Evolutionary conservation across 2,888 invertebrate genomes (phyloP), one percentile per base, ranked within the genome.

Genomic region (Norana najaformis): DNA sequence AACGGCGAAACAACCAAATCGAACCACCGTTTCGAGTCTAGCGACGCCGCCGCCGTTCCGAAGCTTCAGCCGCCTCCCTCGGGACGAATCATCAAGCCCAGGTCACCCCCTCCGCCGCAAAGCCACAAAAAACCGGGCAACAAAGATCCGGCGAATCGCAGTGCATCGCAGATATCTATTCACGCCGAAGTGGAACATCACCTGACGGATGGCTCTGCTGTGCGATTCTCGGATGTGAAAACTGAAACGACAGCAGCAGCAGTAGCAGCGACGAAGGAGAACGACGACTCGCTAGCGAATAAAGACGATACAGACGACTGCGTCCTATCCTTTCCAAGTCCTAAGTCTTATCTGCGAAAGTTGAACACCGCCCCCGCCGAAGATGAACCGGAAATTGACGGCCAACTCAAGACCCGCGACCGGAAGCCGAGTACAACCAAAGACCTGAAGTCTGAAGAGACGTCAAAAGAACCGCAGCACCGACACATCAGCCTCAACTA

Each of bases 301-400:
- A 41, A 38, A 13, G 69, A 18, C 23, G 83, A 88, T 37, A 69
- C 69, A 16, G 47, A 85, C 38, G 90, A 90, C 35, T 89, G 89
- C 35, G 83, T 89, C 2, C 89, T 90, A 16, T 89, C 89, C 37
- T 90, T 90, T 83, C 89, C 90, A 34, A 90, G 90, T 89, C 90
- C 90, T 14, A 83, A 47, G 30, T 85, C 90, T 13, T 89, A 90
- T 53, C 53, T 89, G 18, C 85, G 85, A 85, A 35, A 37, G 20
- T 8, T 85, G 20, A n/a, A 37, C 37, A 18, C 37, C 20, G 16
- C 36, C 36, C 20, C 20, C 20, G 85, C 36, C 4, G 83, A 2
- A 36, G 35, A 36, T 8, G 85, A 85, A 18, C 16, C 34, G 85
- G 13, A 85, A 23, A 36, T 37, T 20, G 85, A 85, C 85, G 85